A percentile compares a stretch with the other conserved stretches of the same genome.
Conservation (phyloP, 2,888 invertebrate genomes). For the Amblyjoppa fuscipennis region DNA sequence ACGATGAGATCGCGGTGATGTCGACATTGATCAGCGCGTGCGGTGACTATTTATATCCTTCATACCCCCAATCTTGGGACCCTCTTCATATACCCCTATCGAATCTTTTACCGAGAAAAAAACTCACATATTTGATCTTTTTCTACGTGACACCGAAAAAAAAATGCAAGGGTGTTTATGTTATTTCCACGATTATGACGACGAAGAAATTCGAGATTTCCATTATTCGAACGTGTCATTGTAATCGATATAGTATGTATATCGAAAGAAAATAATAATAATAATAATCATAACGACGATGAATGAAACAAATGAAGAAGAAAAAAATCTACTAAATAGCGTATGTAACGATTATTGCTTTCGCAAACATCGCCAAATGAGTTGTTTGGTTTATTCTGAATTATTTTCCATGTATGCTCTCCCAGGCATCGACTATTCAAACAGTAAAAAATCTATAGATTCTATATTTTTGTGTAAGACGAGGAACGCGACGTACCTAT, state of each 20-base stretch:
- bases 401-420: constrained; percentile 53
- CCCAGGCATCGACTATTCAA: constrained; percentile 66
- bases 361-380: constrained; percentile 52
- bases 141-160: constrained; percentile 36
- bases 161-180: not conserved
- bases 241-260: constrained; percentile 28
- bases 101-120: constrained; percentile 24
- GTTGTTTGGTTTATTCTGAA: constrained; percentile 43
- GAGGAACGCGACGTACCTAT: constrained; percentile 79
- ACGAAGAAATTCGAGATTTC: constrained; percentile 21
- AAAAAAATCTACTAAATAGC: constrained; percentile 50
- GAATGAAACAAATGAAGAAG: constrained; percentile 29
- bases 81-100: constrained; percentile 12
- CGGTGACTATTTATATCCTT: constrained; percentile 22
- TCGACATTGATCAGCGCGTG: constrained; percentile 38
- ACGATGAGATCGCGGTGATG: constrained; percentile 22
- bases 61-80: constrained; percentile 31
- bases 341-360: constrained; percentile 56
- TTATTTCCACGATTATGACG: constrained; percentile 20
- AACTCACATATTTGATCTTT: constrained; percentile 23
- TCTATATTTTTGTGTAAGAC: constrained; percentile 84
- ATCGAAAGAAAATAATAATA: constrained; percentile 1
- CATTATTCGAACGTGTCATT: constrained; percentile 28
- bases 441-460: constrained; percentile 79
- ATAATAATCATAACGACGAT: not conserved